Percentiles rank a stretch among this genome's conserved stretches.
phyloP scores from a whole-genome alignment of 1,140 invertebrate species.

The Brachionus koreanus region DNA sequence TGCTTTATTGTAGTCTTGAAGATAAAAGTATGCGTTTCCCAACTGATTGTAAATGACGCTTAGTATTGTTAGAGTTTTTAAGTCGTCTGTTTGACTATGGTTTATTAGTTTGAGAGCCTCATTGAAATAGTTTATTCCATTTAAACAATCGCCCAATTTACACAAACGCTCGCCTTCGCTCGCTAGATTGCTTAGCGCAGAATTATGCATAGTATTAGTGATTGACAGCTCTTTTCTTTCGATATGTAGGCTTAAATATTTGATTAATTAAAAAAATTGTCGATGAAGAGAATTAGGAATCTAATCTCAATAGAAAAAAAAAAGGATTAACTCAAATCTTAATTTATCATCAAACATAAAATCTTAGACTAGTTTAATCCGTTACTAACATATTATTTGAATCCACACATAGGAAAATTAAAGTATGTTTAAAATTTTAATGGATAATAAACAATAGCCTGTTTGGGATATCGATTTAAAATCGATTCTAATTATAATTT shows the following conservation, averaged over 20 bases:
- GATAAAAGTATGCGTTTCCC: slow-evolving; percentile 96
- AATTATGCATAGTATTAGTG: not conserved
- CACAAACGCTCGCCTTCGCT: slow-evolving; percentile 91
- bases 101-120: slow-evolving; percentile 61
- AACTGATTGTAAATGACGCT: slow-evolving; percentile 96
- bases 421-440: not conserved
- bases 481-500: not conserved
- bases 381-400: not conserved
- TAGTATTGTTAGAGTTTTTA: slow-evolving; percentile 86
- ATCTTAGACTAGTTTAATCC: not conserved
- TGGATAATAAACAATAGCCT: not conserved
- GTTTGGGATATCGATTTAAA: not conserved
- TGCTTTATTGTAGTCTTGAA: slow-evolving; percentile 93
- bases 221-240: not conserved
- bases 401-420: not conserved
- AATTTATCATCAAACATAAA: not conserved
- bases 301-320: not conserved
- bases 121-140: slow-evolving; percentile 94
- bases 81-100: slow-evolving; percentile 66
- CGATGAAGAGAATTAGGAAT: not conserved
- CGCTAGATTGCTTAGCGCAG: slow-evolving; percentile 64
- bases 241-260: not conserved
- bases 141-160: slow-evolving; percentile 86
- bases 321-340: not conserved
- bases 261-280: not conserved